Base-by-base conservation (phyloP, 2,113 vertebrate genomes). In the Misgurnus mizolepis region DNA sequence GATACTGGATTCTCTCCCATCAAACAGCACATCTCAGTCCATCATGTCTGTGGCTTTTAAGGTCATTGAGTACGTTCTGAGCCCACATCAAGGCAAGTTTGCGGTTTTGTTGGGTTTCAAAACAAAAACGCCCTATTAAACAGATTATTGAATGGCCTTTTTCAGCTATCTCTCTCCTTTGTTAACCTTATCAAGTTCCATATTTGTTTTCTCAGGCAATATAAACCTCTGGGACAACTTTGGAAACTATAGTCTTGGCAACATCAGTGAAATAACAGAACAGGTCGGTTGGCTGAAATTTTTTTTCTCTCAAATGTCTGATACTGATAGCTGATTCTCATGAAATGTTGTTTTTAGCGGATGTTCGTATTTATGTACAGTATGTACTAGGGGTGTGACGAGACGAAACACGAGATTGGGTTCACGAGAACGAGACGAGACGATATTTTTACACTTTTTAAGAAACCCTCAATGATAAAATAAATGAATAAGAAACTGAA, bases 81-180 rank as follows among this genome's bases (percentile, higher is more conserved):
- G 84, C 47, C 76, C 82, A 11, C 71, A 67, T 43, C 85, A 86
- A 91, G 91, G 92, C 55, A 90, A 85, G 88, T 90, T 72, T 77
- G 47, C 62, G 9, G 14, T 55, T 55, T 55, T 56, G 14, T n/a
- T 22, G n/a, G 40, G 41, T 6, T 39, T 47, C 2, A 50, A 45
- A 45, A 45, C 43, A 7, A 45, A 45, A 45, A 34, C 27, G 27
- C 27, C 27, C 43, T 45, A 45, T 45, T 45, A 45, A 45, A 45
- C 43, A 7, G 43, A 8, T 45, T 4, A 8, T 53, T 4, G 49
- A 12, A 12, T 53, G 3, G 49, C 1, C 2, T 53, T 1, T 12
- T 11, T 12, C n/a, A 2, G 4, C 55, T 18, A 0, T 58, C 55
- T 58, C 55, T n/a, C 17, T 17, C 22, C 40, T 62, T 47, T 60